A percentile compares a stretch with the other conserved stretches of the same genome.
Evolutionary conservation across 2,888 invertebrate species (phyloP).

Genomic region (Blastobasis lacticolella): DNA sequence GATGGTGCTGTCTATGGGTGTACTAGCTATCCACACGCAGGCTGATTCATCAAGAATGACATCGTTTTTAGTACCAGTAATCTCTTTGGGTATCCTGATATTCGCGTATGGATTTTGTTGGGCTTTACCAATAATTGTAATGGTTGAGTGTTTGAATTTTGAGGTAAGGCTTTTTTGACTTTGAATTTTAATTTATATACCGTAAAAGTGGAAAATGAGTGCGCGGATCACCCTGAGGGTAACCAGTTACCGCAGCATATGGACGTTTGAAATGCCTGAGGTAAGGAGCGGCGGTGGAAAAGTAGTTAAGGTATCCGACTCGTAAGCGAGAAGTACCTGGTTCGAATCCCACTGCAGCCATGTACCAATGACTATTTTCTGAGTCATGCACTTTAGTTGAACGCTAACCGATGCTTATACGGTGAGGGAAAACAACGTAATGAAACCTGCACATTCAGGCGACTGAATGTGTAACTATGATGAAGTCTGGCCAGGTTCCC

Average conservation of each 20-base stretch:
- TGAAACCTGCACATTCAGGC: too few species aligned
- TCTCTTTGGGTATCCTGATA: constrained; percentile 34
- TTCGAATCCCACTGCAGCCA: too few species aligned
- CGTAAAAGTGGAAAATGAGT: too few species aligned
- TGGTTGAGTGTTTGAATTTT: constrained; percentile 46
- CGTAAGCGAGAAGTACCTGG: neutral
- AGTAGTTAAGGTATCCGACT: neutral
- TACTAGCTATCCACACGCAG: constrained; percentile 51
- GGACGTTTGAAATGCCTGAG: neutral
- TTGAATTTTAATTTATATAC: neutral
- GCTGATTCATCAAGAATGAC: constrained; percentile 38
- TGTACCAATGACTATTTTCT: too few species aligned
- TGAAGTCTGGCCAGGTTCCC: neutral
- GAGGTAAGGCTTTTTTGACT: constrained; percentile 31
- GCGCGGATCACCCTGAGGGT: neutral
- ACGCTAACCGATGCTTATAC: too few species aligned
- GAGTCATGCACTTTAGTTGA: too few species aligned
- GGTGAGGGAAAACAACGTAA: too few species aligned
- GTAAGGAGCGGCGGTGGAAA: neutral
- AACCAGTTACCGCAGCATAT: neutral
- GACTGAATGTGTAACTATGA: too few species aligned
- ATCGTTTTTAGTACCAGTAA: constrained; percentile 36
- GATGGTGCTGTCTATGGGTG: constrained; percentile 50
- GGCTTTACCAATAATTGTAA: constrained; percentile 38
- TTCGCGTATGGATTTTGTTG: constrained; percentile 46